A percentile compares a stretch with the other conserved stretches of the same genome.
These are phyloP conservation scores for Andrena camellia DNA, from an alignment of 2,888 invertebrate genomes.

Conservation along the genomic window DNA sequence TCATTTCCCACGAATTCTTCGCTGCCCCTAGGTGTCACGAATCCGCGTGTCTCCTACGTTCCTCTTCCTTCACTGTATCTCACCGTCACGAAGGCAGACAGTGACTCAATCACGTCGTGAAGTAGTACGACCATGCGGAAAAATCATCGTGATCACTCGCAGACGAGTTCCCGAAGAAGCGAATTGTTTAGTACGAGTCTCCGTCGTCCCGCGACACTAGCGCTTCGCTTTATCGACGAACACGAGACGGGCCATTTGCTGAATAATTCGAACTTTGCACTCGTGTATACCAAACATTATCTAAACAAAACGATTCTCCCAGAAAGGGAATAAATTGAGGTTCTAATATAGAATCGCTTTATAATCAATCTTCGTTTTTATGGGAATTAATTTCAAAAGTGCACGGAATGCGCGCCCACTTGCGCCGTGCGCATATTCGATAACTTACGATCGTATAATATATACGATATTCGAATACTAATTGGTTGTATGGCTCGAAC, in stretches of 20 bases:
- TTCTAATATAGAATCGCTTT: not conserved
- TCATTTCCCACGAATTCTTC: slow-evolving; percentile 68
- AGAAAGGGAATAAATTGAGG: no score
- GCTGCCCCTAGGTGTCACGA: slow-evolving; percentile 9
- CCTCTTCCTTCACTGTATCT: not conserved
- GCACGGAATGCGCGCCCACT: not conserved
- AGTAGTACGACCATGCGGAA: slow-evolving; percentile 42
- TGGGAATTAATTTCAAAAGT: not conserved
- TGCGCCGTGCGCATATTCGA: not conserved
- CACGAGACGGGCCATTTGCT: not conserved
- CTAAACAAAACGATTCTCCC: no score
- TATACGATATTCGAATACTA: no score
- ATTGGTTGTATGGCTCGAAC: no score
- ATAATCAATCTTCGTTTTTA: not conserved
- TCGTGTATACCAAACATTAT: not conserved
- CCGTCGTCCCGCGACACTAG: slow-evolving; percentile 19
- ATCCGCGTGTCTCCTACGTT: not conserved
- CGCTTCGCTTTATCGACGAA: slow-evolving; percentile 18
- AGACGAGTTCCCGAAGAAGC: slow-evolving; percentile 44
- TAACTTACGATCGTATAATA: no score
- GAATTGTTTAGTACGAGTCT: slow-evolving; percentile 45
- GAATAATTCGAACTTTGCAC: no score
- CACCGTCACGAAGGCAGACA: slow-evolving; percentile 30
- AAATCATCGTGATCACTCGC: slow-evolving; percentile 21
- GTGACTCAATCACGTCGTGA: slow-evolving; percentile 18